Conservation (phyloP, 2,888 invertebrate species). For the Aquatica leii region DNA sequence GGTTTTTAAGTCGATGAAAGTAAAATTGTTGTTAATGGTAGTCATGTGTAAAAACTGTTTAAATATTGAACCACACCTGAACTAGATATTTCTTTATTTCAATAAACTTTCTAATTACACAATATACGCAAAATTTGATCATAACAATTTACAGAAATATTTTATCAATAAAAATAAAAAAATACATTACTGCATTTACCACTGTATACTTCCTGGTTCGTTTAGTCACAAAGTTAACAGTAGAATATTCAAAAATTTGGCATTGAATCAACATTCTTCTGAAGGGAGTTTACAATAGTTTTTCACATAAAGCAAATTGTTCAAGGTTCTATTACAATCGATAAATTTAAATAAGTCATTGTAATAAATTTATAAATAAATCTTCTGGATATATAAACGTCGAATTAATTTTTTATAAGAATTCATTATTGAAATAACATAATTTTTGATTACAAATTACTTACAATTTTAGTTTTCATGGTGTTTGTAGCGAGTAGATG, state of each 20-base stretch:
- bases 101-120: conserved; percentile 30
- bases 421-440: no score
- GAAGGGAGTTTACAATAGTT: conserved; percentile 14
- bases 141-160: neutral
- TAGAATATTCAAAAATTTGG: conserved; percentile 4
- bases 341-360: no score
- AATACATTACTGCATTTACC: no score
- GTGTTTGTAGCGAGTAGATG: conserved; percentile 50
- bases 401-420: no score
- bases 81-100: conserved; percentile 29
- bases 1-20: conserved; percentile 43
- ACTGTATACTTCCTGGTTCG: no score
- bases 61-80: conserved; percentile 30
- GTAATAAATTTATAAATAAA: no score
- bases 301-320: neutral
- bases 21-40: conserved; percentile 28
- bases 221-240: neutral
- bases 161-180: conserved; percentile 4
- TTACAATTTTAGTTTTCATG: conserved; percentile 59
- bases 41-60: conserved; percentile 28
- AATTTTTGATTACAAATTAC: conserved; percentile 42
- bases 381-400: no score
- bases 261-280: conserved; percentile 27
- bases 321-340: conserved; percentile 16
- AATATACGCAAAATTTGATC: neutral